Percentiles rank a stretch among this genome's conserved stretches.
These are phyloP conservation scores for Sminthurides bifidus DNA, from an alignment of 1,140 invertebrate species.

Conservation along the genomic window DNA sequence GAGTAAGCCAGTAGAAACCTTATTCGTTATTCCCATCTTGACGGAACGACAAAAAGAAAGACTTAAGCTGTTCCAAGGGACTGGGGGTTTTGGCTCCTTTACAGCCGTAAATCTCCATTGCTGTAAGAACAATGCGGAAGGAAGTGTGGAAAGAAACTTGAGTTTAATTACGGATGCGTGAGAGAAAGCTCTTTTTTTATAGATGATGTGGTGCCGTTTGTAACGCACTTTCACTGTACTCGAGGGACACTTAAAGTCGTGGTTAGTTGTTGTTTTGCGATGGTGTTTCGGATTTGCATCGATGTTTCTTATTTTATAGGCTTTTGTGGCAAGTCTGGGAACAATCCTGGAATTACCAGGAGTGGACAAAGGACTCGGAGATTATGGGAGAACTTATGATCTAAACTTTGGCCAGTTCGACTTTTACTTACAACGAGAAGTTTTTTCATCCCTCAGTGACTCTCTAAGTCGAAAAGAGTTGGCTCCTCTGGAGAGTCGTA, in stretches of 20 bases:
- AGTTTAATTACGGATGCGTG: background rate
- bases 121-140: background rate
- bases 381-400: constrained; percentile 51
- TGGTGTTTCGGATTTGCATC: background rate
- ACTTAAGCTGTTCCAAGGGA: no score
- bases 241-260: background rate
- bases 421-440: constrained; percentile 58
- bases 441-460: constrained; percentile 50
- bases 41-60: no score
- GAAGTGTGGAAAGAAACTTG: background rate
- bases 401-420: constrained; percentile 60
- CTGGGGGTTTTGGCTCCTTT: no score
- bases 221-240: background rate
- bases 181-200: background rate
- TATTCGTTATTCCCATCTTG: no score
- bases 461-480: constrained; percentile 43
- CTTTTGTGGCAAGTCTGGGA: constrained; percentile 58
- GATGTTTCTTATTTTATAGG: constrained; percentile 40
- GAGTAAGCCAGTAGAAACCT: no score
- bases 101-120: no score
- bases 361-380: constrained; percentile 61
- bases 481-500: constrained; percentile 46
- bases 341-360: constrained; percentile 56
- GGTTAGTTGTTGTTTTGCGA: no score
- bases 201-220: background rate